A percentile compares a stretch with the other conserved stretches of the same genome.
Conservation (phyloP, 2,888 invertebrate species). For the Acrocyrtus sp. region DNA sequence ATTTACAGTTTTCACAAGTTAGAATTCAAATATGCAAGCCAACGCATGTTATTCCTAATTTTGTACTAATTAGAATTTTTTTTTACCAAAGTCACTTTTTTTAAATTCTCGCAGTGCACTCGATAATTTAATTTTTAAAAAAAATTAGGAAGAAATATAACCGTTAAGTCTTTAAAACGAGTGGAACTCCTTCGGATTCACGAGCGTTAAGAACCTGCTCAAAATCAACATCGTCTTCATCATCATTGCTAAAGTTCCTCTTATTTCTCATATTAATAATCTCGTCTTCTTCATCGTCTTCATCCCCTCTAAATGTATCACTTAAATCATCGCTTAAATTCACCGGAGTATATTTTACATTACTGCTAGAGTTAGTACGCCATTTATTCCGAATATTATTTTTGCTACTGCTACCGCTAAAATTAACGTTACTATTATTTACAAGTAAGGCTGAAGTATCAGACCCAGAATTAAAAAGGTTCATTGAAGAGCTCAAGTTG, state of each 20-base stretch:
- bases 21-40: too few species aligned
- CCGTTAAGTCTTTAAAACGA: conserved; percentile 61
- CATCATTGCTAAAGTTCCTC: conserved; percentile 8
- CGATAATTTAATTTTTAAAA: neutral
- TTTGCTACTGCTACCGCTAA: too few species aligned
- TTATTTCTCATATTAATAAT: conserved; percentile 34
- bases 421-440: neutral
- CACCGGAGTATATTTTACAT: conserved; percentile 53
- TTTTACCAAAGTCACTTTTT: too few species aligned
- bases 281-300: conserved; percentile 45
- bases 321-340: conserved; percentile 47
- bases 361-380: conserved; percentile 12
- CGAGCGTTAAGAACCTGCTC: conserved; percentile 17
- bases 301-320: conserved; percentile 63
- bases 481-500: conserved; percentile 5
- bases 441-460: conserved; percentile 24
- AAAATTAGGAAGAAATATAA: conserved; percentile 19
- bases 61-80: too few species aligned
- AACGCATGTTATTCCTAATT: too few species aligned
- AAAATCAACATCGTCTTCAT: conserved; percentile 47
- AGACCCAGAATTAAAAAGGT: conserved; percentile 15
- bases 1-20: too few species aligned
- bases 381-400: too few species aligned
- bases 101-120: too few species aligned
- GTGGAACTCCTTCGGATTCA: conserved; percentile 57